Base-by-base conservation (phyloP, 2,888 invertebrate genomes). In the Tiphia femorata region DNA sequence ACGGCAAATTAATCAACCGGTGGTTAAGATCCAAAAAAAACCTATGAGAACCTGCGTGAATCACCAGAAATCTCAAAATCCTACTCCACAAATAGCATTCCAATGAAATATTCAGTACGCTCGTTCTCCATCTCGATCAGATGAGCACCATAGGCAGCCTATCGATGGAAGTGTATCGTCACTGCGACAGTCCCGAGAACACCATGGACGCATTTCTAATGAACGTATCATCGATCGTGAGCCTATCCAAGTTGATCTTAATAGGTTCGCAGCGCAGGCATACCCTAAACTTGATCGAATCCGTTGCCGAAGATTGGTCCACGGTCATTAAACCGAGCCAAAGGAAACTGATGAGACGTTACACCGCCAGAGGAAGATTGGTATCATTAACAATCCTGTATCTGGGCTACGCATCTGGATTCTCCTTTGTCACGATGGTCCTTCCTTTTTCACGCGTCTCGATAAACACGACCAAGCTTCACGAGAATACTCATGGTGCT, bases 121-220 rank as follows among this genome's bases (percentile, higher is more conserved):
- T 2, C 17, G 3, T 25, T 25, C 7, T 35, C 17, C 8, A 14
- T 7, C 5, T 0, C 10, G 42, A 57, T 53, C 47, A 69, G 68
- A 57, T 69, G 44, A 59, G 57, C 47, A 57, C 48, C 35, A 55
- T 66, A 43, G 54, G 4, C 58, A 64, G 50, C 19, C 38, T 66
- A 40, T 47, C 58, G n/a, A n/a, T 61, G 52, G 68, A 69, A 19
- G 30, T 53, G 0, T 61, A 64, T 6, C 49, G 42, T 2, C 66
- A 66, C 4, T 69, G 68, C 6, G 42, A 59, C 8, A 44, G 47
- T 19, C 6, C 52, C 17, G 63, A 69, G 14, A 58, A 69, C 29
- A 58, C 64, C 35, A 61, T 69, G 63, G 69, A 69, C 4, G 68
- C 69, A 1, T 61, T 69, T 27, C 12, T 64, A 6, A 51, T 69